phyloP scores from a whole-genome alignment of 2,888 invertebrate species.

The Cancer borealis region DNA sequence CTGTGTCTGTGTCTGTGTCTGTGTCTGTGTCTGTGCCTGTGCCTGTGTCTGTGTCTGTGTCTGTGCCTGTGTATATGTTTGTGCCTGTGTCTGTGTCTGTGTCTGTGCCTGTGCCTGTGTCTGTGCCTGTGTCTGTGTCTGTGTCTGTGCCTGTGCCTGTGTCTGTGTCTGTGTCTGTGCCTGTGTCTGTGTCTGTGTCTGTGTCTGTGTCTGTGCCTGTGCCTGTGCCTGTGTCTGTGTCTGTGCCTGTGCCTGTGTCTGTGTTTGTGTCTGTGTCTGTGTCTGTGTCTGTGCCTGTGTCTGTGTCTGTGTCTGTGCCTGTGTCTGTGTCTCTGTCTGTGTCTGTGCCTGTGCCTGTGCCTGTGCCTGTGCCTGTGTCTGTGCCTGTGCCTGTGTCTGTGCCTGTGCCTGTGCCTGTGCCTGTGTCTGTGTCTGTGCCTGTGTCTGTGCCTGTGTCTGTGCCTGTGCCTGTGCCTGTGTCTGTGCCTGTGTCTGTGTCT shows the following conservation, averaged over 20 bases:
- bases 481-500: too few relatives aligned
- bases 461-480: background rate
- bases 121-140: conserved; percentile 17
- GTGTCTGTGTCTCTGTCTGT: too few relatives aligned
- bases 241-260: conserved; percentile 30
- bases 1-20: too few relatives aligned
- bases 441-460: conserved; percentile 33
- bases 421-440: conserved; percentile 28
- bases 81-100: conserved; percentile 39
- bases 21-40: background rate
- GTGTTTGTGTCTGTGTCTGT: conserved; percentile 41
- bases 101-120: conserved; percentile 35
- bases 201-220: background rate
- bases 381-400: conserved; percentile 14
- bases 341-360: background rate
- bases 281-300: conserved; percentile 28
- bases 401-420: conserved; percentile 23
- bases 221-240: conserved; percentile 8
- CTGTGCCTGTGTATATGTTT: background rate
- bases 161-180: too few relatives aligned
- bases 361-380: background rate
- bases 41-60: background rate
- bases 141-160: background rate
- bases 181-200: background rate
- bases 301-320: background rate